Base-by-base conservation (phyloP, 53 echinoderm and acorn worm species). In the Mesocentrotus franciscanus region DNA sequence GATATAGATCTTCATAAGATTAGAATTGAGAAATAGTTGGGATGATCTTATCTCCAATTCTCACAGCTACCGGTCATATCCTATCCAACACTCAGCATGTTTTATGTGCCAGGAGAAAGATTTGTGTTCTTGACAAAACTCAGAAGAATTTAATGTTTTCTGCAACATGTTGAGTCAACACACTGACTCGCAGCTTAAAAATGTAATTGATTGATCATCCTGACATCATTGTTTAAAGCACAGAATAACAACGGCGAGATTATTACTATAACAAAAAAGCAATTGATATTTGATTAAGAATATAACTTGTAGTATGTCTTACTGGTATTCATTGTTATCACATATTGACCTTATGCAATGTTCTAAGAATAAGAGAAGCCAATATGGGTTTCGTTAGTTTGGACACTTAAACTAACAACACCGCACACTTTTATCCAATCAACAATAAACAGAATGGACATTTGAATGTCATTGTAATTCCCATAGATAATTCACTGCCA, bases 1-100 rank as follows among this genome's bases (percentile, higher is more conserved):
- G 90, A 59, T 60, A 60, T 90, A 90, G n/a, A 90, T 90, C 90
- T 60, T 90, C 30, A 90, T 60, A 60, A 90, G 90, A 90, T 90
- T 90, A 58, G n/a, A 30, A 90, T 90, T 24, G 32, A 32, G 60
- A 60, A 59, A 58, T 90, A 60, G 27, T 60, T 60, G 2, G 60
- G n/a, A 58, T 90, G 90, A 90, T 90, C 22, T 90, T 90, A 90
- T 90, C 90, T 90, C n/a, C 27, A 13, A 16, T 81, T 90, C 90
- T 90, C 60, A 90, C 90, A 58, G 90, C 32, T 90, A 58, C 29
- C 27, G 90, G 27, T 14, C 22, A 60, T 27, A 90, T 90, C 58
- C 90, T 58, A 60, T 90, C 60, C 90, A 58, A 60, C 90, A 60
- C 27, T 60, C 30, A 90, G 8, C 36, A 30, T 49, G n/a, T 24